Evolutionary conservation across 2,797 vertebrate genomes (phyloP), one percentile per base, ranked within the genome.

Genomic region (Manis javanica): DNA sequence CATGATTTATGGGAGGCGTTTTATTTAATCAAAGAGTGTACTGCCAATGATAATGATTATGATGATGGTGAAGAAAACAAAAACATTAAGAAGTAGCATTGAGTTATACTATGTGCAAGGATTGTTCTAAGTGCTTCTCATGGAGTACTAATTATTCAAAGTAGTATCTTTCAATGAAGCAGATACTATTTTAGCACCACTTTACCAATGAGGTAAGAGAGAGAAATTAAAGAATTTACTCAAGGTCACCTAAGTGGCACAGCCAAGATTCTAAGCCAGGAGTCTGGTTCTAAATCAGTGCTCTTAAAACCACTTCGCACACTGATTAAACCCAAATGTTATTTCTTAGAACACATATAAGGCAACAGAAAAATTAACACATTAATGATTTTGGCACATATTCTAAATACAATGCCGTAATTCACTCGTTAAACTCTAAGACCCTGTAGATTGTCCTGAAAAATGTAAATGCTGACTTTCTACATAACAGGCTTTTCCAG

Each of bases 1-100:
- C 77, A 53, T 92, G 75, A 24, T 46, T 96, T 82, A 96, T 78
- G 55, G 81, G 69, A 89, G 78, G 74, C 79, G 72, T 74, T 82
- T 84, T 61, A 83, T 66, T 95, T 75, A 66, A 95, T 77, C 88
- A 90, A 87, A 96, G 46, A 63, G 53, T 68, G 85, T 7, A 61
- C 55, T 19, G n/a, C 87, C 90, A 82, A 55, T 61, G 9, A 86
- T 26, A 14, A 84, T 2, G 42, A 51, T 24, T 29, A 66, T 1
- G 37, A 83, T 29, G 19, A 77, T 1, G 55, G 51, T 3, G 37
- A 46, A 19, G 59, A 63, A 64, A 37, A 77, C 13, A 87, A 49
- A 34, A 82, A 82, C 59, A 87, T 23, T 13, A 24, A 21, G 46
- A 26, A 66, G 63, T 9, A 64, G 71, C 42, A 42, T 2, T 29